Conservation (phyloP, 1,140 invertebrate species). For the Subanguina moxae region DNA sequence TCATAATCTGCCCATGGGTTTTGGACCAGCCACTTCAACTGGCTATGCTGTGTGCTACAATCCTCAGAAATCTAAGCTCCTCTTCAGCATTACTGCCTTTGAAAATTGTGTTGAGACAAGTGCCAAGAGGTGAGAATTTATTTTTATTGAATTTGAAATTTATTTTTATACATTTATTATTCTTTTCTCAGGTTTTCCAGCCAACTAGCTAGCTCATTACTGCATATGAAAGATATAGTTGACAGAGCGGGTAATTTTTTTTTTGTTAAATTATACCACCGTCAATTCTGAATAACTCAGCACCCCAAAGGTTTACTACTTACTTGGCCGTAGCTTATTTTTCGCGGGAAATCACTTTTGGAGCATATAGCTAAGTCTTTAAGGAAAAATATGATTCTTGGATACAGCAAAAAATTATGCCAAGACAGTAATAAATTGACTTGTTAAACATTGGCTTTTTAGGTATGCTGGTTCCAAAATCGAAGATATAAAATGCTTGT, state of each 20-base stretch:
- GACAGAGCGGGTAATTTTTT: slow-evolving; percentile 20
- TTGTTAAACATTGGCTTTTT: too few relatives aligned
- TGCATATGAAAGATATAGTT: slow-evolving; percentile 43
- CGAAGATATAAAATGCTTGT: too few relatives aligned
- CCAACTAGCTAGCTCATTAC: slow-evolving; percentile 39
- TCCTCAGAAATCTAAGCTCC: slow-evolving; percentile 59
- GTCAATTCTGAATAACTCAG: too few relatives aligned
- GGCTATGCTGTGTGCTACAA: slow-evolving; percentile 64
- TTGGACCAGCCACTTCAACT: slow-evolving; percentile 61
- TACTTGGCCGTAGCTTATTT: too few relatives aligned
- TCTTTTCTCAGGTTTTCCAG: slow-evolving; percentile 30
- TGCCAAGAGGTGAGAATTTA: slow-evolving; percentile 33
- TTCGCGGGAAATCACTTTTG: too few relatives aligned
- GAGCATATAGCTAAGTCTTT: too few relatives aligned
- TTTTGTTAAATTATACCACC: too few relatives aligned
- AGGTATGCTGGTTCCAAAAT: too few relatives aligned
- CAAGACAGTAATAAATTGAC: too few relatives aligned
- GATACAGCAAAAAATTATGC: too few relatives aligned
- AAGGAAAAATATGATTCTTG: too few relatives aligned
- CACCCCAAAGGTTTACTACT: too few relatives aligned
- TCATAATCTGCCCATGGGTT: slow-evolving; percentile 39
- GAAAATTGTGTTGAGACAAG: slow-evolving; percentile 59
- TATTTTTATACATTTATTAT: neutral
- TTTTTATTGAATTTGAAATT: slow-evolving; percentile 9
- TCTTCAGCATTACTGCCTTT: slow-evolving; percentile 60